Percentiles rank a stretch among this genome's conserved stretches.
Evolutionary conservation across 2,797 vertebrate genomes (phyloP).

Genomic region (Hippoglossus hippoglossus): DNA sequence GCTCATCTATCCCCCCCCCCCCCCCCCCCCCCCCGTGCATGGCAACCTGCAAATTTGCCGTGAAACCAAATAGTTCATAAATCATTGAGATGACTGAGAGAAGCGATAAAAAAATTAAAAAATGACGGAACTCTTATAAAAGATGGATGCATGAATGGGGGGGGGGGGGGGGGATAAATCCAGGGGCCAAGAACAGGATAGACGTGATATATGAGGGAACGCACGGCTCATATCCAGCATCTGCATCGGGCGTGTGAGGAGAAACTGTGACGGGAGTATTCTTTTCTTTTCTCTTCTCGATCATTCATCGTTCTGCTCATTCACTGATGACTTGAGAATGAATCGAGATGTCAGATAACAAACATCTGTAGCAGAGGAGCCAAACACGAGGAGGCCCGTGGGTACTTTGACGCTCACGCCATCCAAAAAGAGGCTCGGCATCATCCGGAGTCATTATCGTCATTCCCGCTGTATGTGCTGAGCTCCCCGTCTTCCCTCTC

Average conservation of each 20-base stretch:
- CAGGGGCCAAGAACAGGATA: conserved; percentile 53
- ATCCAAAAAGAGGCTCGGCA: conserved; percentile 15
- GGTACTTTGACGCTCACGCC: not conserved
- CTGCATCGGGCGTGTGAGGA: conserved; percentile 3
- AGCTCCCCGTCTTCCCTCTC: not conserved
- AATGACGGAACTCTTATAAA: conserved; percentile 73
- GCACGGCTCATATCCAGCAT: conserved; percentile 27
- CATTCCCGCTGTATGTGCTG: conserved; percentile 16
- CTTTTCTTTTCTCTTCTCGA: conserved; percentile 10
- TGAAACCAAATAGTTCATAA: conserved; percentile 76
- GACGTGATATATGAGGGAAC: conserved; percentile 58
- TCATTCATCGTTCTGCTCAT: conserved; percentile 12
- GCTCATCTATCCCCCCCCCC: conserved; percentile 45
- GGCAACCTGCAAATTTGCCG: conserved; percentile 54
- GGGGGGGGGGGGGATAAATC: conserved; percentile 60
- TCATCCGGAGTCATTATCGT: conserved; percentile 15
- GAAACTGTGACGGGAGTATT: not conserved
- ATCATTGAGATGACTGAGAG: conserved; percentile 73
- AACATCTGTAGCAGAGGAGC: conserved; percentile 16
- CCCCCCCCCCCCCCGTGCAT: too few relatives aligned
- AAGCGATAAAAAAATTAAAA: conserved; percentile 48
- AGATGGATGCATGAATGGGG: conserved; percentile 77
- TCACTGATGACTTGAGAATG: conserved; percentile 18
- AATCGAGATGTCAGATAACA: conserved; percentile 18
- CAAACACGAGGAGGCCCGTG: not conserved